Percentiles rank a stretch among this genome's conserved stretches.
Conservation (phyloP, 2,797 vertebrate species). For the Buceros bicornis region DNA sequence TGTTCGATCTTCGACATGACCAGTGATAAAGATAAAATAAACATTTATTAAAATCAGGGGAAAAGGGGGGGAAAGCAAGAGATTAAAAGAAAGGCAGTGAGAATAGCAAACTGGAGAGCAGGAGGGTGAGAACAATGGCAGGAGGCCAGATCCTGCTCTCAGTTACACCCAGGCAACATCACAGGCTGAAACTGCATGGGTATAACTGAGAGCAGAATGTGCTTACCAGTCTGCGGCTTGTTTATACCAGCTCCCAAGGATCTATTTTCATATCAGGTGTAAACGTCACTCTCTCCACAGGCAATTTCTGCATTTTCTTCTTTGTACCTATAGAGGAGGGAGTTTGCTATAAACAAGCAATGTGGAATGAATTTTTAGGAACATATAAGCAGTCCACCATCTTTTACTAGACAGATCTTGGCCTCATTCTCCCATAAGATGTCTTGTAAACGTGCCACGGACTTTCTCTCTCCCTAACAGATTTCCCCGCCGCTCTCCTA, state of each 20-base stretch:
- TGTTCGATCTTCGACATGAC: rapidly evolving
- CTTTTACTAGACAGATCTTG: constrained; percentile 3
- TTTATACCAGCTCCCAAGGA: not conserved
- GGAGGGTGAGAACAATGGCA: not conserved
- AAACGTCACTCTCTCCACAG: not conserved
- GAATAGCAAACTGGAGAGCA: not conserved
- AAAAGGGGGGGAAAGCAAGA: not conserved
- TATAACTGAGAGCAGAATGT: not conserved
- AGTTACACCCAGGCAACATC: not conserved
- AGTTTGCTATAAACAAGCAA: not conserved
- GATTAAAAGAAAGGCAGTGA: not conserved
- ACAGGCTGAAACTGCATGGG: not conserved
- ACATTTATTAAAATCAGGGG: not conserved
- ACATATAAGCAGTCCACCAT: not conserved
- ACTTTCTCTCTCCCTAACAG: not conserved
- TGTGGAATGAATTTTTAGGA: not conserved
- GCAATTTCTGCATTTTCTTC: not conserved
- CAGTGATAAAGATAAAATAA: not conserved
- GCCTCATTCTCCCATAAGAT: not conserved
- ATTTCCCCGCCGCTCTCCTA: not conserved
- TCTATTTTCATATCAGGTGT: not conserved
- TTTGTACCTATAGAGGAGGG: rapidly evolving
- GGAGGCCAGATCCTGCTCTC: not conserved
- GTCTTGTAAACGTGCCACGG: not conserved
- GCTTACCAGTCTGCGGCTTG: not conserved